phyloP scores from a whole-genome alignment of 2,888 invertebrate species.

The Dermolepida albohirtum region DNA sequence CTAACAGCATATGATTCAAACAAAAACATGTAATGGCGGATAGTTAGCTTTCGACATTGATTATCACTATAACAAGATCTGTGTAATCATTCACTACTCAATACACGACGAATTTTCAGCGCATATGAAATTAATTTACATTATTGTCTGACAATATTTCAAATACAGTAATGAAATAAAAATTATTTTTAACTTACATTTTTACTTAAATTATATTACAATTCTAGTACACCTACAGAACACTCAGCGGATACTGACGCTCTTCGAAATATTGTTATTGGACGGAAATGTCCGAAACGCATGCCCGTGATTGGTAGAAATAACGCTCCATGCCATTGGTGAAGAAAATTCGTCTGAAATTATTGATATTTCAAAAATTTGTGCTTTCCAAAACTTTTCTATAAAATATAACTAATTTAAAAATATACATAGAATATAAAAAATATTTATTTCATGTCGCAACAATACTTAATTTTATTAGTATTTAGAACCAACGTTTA shows the following conservation, averaged over 20 bases:
- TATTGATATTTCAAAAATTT: slow-evolving; percentile 39
- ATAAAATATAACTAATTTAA: slow-evolving; percentile 6
- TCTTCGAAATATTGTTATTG: slow-evolving; percentile 46
- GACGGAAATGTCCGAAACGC: slow-evolving; percentile 39
- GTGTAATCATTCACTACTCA: background rate
- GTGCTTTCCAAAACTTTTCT: slow-evolving; percentile 29
- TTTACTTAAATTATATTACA: slow-evolving; percentile 24
- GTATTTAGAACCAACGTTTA: background rate
- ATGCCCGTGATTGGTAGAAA: slow-evolving; percentile 51
- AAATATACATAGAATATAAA: background rate
- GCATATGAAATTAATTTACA: background rate
- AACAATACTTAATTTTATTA: background rate
- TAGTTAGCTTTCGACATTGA: slow-evolving; percentile 39
- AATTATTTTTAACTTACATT: slow-evolving; percentile 39
- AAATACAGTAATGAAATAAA: background rate
- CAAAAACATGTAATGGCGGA: slow-evolving; percentile 50
- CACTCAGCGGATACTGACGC: slow-evolving; percentile 50
- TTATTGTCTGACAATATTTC: background rate
- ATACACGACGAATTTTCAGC: background rate
- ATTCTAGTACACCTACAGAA: background rate
- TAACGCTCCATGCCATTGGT: slow-evolving; percentile 50
- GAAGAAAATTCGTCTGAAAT: slow-evolving; percentile 18
- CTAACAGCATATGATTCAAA: slow-evolving; percentile 38
- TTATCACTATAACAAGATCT: slow-evolving; percentile 1
- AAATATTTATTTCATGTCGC: background rate